These are phyloP conservation scores for Meloidogyne hapla DNA, from an alignment of 1,140 invertebrate genomes.

Conservation along the genomic window DNA sequence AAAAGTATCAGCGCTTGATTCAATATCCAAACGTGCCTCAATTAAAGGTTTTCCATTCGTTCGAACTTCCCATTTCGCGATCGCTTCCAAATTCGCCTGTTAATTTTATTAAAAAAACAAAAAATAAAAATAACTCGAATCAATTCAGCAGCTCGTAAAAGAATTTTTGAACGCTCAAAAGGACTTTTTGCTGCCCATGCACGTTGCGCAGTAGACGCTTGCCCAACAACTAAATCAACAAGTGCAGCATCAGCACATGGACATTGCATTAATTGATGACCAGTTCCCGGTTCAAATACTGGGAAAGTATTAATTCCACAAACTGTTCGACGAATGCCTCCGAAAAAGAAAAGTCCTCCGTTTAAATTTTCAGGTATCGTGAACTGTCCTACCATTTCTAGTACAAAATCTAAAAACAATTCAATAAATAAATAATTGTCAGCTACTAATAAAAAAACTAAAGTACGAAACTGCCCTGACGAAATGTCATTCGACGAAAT, in stretches of 20 bases:
- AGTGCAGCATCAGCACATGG: constrained; percentile 17
- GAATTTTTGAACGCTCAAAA: constrained; percentile 21
- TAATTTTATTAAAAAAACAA: constrained; percentile 1
- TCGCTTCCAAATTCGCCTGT: constrained; percentile 20
- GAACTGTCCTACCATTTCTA: constrained; percentile 5
- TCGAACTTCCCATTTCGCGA: constrained; percentile 52
- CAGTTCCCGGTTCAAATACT: constrained; percentile 30
- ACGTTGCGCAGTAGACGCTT: neutral
- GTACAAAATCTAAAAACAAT: no score
- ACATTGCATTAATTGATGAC: constrained; percentile 11
- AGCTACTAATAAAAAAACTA: no score
- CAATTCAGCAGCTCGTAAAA: constrained; percentile 13
- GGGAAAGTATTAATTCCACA: constrained; percentile 16
- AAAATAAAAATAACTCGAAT: constrained; percentile 9
- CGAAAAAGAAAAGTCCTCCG: constrained; percentile 18
- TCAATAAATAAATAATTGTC: no score
- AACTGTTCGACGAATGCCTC: constrained; percentile 12
- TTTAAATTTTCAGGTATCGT: neutral
- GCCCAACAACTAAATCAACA: constrained; percentile 15
- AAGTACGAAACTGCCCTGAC: no score
- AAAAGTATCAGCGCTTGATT: constrained; percentile 59
- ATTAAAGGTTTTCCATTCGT: constrained; percentile 60
- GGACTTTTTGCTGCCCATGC: constrained; percentile 7
- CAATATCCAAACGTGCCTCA: constrained; percentile 52
- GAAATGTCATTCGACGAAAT: no score